phyloP scores from a whole-genome alignment of 2,888 invertebrate species.

The Tubiluchus corallicola region DNA sequence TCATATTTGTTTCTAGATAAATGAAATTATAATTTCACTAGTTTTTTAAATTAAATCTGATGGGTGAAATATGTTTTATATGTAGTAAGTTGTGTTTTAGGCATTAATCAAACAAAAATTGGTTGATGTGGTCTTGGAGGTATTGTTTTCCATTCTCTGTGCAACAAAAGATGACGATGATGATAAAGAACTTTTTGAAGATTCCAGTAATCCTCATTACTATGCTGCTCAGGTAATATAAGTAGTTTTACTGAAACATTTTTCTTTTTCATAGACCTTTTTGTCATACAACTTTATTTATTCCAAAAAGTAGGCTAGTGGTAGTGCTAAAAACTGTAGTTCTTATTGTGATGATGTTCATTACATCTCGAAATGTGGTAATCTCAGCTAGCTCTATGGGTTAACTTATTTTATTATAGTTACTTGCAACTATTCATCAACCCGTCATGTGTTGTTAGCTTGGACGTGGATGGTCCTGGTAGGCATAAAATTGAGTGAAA shows the following conservation, averaged over 20 bases:
- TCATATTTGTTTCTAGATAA: constrained; percentile 2
- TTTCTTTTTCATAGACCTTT: constrained; percentile 5
- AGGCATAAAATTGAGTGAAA: no score
- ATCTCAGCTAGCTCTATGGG: no score
- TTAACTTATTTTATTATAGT: no score
- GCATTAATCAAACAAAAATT: constrained; percentile 47
- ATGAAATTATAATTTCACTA: not conserved
- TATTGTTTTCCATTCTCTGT: constrained; percentile 49
- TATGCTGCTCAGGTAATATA: constrained; percentile 43
- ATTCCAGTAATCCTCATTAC: constrained; percentile 42
- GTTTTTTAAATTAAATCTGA: constrained; percentile 5
- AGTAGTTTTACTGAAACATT: no score
- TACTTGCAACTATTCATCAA: no score
- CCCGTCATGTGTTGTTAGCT: no score
- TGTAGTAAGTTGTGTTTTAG: constrained; percentile 20
- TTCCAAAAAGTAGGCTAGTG: no score
- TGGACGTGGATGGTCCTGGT: no score
- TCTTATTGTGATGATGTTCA: no score
- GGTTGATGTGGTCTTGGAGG: constrained; percentile 44
- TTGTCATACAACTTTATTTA: not conserved
- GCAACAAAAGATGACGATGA: constrained; percentile 39
- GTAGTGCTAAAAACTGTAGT: no score
- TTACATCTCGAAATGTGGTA: no score
- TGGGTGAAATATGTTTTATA: no score
- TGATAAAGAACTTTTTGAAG: constrained; percentile 44